Conservation (phyloP, 2,113 vertebrate species). For the Rhagologus leucostigma region DNA sequence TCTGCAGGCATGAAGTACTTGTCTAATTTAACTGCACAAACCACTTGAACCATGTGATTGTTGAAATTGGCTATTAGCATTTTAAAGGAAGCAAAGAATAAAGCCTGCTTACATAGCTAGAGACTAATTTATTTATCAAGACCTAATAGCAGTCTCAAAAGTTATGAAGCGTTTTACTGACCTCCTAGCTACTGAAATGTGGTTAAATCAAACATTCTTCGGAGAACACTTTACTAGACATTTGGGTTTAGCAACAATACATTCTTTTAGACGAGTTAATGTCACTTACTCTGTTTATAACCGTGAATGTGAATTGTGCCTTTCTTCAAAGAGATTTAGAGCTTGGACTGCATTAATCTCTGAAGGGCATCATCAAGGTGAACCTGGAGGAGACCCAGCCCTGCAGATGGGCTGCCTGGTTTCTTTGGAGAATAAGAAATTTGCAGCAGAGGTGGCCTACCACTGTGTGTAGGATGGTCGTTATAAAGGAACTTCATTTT, state of each 20-base stretch:
- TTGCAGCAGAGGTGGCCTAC: background rate
- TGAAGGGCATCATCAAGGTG: rapidly evolving
- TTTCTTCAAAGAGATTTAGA: background rate
- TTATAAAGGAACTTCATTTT: background rate
- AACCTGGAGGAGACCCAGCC: background rate
- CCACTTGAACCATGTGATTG: background rate
- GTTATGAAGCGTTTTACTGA: background rate
- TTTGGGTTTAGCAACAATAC: background rate
- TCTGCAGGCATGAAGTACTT: background rate
- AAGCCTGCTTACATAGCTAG: background rate
- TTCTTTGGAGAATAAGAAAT: background rate
- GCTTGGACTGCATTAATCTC: background rate
- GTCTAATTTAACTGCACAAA: background rate
- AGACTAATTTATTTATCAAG: background rate
- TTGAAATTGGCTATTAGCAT: background rate
- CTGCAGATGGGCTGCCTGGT: background rate
- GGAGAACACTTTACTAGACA: background rate
- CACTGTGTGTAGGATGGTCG: rapidly evolving
- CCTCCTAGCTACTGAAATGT: background rate
- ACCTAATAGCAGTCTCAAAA: background rate
- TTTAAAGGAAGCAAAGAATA: background rate
- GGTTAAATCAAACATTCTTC: background rate
- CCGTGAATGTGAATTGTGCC: background rate
- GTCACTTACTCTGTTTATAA: background rate
- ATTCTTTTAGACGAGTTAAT: background rate